Evolutionary conservation across 2,888 invertebrate genomes (phyloP), one percentile per base, ranked within the genome.

Genomic region (Pharmacophagus antenor): DNA sequence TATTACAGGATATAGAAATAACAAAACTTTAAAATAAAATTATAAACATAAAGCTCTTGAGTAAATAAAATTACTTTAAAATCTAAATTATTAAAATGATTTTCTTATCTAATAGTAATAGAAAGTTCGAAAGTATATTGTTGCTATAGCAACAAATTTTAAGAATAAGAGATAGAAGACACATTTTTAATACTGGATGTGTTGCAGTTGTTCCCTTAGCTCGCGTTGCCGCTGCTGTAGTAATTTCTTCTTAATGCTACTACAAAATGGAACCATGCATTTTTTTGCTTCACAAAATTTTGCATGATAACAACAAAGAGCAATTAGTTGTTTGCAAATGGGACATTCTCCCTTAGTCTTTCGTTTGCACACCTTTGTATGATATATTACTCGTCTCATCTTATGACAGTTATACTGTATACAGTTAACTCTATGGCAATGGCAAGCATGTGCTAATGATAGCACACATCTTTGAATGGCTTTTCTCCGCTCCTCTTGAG

Each of bases 261-360:
- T 27, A 17, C 58, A 59, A 49, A 42, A 49, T 21, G n/a, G 27
- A 7, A 61, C 52, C 15, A 21, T 21, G 47, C 56, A 59, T 2
- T 54, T 27, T 31, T 49, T 53, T 49, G 8, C 49, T 31, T 54
- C 23, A 21, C 58, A 59, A 21, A 25, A 27, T 27, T 97, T 98
- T 25, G 98, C 98, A 81, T 98, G 98, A 82, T 97, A 98, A 84
- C 97, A 98, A 79, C 98, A 98, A 58, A 98, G 87, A 0, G 97
- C 97, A 73, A 98, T 96, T 50, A 98, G 93, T 80, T 98, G 98
- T 79, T 98, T 98, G 91, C 98, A 98, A 68, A 98, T 96, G 3
- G 97, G 96, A 86, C 98, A 98, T 37, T 95, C 96, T 63, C 97
- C 96, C 75, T 96, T 95, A 58, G 94, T 95, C 85, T 96, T 96